Base-by-base conservation (phyloP, 2,888 invertebrate genomes). In the Heliconius ismenius region DNA sequence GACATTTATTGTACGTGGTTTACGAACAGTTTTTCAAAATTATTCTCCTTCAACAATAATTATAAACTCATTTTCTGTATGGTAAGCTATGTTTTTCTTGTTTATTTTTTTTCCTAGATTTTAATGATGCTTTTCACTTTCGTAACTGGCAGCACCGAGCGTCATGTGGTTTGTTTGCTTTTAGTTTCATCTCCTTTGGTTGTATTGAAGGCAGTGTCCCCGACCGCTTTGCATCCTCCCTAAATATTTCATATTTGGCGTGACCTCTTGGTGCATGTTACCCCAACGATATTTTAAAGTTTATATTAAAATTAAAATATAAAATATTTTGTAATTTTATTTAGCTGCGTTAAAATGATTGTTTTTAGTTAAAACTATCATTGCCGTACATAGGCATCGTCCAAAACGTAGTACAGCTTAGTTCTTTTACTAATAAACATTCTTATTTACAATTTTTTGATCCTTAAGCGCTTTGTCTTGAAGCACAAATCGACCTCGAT, bases 151-250 rank as follows among this genome's bases (percentile, higher is more conserved):
- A 91, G 90, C 84, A 83, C 86, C 83, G 87, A 88, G 87, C 89
- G 89, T 89, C 86, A 87, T 90, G 88, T 89, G 84, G 84, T 90
- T 89, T 86, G 82, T 91, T 91, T 88, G 87, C 88, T 87, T 88
- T 85, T 87, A 86, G 85, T 86, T 84, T 84, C 84, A 90, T 90
- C 92, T 93, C 93, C 92, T 92, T 91, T 92, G 92, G 89, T 93
- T 93, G 91, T 91, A 92, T 91, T 93, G 93, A 93, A 94, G 93
- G 93, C 94, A 94, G 93, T 93, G 93, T 93, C 94, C 94, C 94
- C 93, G 93, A 92, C 91, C 88, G 94, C 94, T 94, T 94, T 94
- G 94, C 93, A 94, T 94, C 93, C 89, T 87, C 89, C 92, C 92
- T 85, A 82, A 88, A 83, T 86, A 90, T 86, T 89, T 89, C 86